Percentiles rank a stretch among this genome's conserved stretches.
These are phyloP conservation scores for Hyles euphorbiae DNA, from an alignment of 1,140 invertebrate genomes.

Conservation along the genomic window DNA sequence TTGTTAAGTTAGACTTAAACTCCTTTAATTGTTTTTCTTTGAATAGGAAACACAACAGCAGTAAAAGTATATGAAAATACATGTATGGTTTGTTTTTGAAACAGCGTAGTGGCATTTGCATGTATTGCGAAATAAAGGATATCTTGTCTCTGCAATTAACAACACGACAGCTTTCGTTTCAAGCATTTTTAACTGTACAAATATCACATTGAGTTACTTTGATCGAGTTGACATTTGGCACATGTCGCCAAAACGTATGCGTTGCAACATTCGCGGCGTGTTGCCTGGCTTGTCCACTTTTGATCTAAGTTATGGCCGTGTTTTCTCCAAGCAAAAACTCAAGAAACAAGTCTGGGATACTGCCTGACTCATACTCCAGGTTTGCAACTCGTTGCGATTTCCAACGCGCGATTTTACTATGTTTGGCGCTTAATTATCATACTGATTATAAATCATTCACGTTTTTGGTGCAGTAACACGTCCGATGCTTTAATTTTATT, in stretches of 20 bases:
- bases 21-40: too few species aligned
- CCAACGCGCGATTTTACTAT: slow-evolving; percentile 15
- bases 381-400: slow-evolving; percentile 15
- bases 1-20: too few species aligned
- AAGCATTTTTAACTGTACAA: too few species aligned
- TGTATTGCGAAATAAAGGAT: too few species aligned
- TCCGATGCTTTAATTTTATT: slow-evolving; percentile 6
- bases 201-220: slow-evolving; percentile 2
- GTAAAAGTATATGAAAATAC: too few species aligned
- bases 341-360: slow-evolving; percentile 16
- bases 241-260: slow-evolving; percentile 8
- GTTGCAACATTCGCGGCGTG: slow-evolving; percentile 12
- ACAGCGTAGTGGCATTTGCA: too few species aligned
- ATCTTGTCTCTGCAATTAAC: too few species aligned
- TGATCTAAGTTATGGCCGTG: slow-evolving; percentile 14
- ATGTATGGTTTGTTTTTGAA: too few species aligned
- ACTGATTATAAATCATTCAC: slow-evolving; percentile 13
- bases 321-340: slow-evolving; percentile 20
- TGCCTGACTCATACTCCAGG: slow-evolving; percentile 15
- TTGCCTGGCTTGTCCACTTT: slow-evolving; percentile 9
- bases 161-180: too few species aligned
- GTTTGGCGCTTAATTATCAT: slow-evolving; percentile 15
- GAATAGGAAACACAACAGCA: too few species aligned
- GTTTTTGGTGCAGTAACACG: slow-evolving; percentile 12
- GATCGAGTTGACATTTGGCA: slow-evolving; percentile 7